Percentiles rank a stretch among this genome's conserved stretches.
phyloP scores from a whole-genome alignment of 2,888 invertebrate species.

The Autographa pulchrina region DNA sequence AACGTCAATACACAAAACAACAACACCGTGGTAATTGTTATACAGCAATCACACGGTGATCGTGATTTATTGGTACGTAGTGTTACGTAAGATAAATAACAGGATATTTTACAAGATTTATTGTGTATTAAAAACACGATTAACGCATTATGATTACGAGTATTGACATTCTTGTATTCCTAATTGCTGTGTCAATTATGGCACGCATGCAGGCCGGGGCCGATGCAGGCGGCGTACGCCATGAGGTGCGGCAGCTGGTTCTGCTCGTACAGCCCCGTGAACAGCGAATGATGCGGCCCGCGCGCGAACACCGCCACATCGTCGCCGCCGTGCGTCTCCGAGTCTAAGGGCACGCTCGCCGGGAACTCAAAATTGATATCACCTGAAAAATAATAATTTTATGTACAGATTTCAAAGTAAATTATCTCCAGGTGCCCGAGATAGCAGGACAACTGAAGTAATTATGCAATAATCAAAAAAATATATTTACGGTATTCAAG shows the following conservation, averaged over 20 bases:
- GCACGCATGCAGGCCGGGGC: slow-evolving; percentile 85
- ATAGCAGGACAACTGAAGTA: not conserved
- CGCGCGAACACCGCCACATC: slow-evolving; percentile 93
- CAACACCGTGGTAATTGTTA: not conserved
- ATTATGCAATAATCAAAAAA: not conserved
- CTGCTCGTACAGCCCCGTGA: slow-evolving; percentile 94
- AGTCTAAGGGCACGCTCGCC: slow-evolving; percentile 88
- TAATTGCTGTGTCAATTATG: slow-evolving; percentile 15
- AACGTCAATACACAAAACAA: not conserved
- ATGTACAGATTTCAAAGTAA: not conserved
- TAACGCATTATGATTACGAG: not conserved
- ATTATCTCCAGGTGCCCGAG: not conserved
- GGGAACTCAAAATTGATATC: slow-evolving; percentile 64
- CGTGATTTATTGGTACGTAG: not conserved
- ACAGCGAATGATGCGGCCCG: slow-evolving; percentile 93
- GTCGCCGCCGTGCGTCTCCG: slow-evolving; percentile 94
- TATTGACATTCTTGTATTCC: not conserved
- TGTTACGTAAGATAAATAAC: not conserved
- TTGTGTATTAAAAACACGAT: not conserved
- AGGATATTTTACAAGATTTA: not conserved
- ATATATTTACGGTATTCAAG: slow-evolving; percentile 67
- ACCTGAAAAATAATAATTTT: slow-evolving; percentile 50
- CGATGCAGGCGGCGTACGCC: slow-evolving; percentile 92
- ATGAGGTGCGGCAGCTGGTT: slow-evolving; percentile 93
- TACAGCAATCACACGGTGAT: not conserved